These are phyloP conservation scores for Haliaeetus leucogaster DNA, from an alignment of 2,113 vertebrate species.

Conservation along the genomic window DNA sequence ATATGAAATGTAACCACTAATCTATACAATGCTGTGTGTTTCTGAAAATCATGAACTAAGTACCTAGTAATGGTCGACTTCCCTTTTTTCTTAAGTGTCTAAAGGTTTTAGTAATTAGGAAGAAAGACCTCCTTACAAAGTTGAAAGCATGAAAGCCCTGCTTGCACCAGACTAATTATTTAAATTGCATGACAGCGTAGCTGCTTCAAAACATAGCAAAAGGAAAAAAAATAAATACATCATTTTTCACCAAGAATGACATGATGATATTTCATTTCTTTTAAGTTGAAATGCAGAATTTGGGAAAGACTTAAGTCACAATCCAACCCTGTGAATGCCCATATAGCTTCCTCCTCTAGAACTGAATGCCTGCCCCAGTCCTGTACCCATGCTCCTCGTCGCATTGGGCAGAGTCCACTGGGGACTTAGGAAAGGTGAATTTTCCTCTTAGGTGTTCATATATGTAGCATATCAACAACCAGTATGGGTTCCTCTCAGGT, in stretches of 20 bases:
- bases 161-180: background rate
- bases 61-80: background rate
- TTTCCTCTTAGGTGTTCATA: background rate
- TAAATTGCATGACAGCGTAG: background rate
- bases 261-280: background rate
- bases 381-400: fast-evolving
- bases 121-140: background rate
- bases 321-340: background rate
- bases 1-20: background rate
- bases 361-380: fast-evolving
- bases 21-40: background rate
- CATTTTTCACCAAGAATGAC: background rate
- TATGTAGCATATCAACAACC: background rate
- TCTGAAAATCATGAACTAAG: background rate
- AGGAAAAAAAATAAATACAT: background rate
- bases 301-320: background rate
- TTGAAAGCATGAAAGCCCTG: background rate
- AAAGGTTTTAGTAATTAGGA: slow-evolving; percentile 13
- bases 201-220: background rate
- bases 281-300: background rate
- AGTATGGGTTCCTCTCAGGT: background rate
- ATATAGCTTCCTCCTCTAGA: background rate
- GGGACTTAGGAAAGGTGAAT: background rate
- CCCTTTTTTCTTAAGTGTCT: background rate
- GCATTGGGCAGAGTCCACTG: fast-evolving